Base-by-base conservation (phyloP, 2,113 vertebrate genomes). In the Oryzias celebensis region DNA sequence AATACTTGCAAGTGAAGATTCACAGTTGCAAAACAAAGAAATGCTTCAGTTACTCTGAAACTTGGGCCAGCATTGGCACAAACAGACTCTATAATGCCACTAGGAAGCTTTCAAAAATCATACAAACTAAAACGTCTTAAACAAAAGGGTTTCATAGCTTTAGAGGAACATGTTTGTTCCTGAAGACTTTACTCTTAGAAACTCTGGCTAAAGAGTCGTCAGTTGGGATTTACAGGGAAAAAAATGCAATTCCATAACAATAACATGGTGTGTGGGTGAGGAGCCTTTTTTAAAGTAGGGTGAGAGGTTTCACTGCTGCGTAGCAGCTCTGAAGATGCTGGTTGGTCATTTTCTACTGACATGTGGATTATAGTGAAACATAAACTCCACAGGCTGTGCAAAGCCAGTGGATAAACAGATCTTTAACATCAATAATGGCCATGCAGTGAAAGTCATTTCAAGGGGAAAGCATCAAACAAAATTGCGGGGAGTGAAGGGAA, bases 231-330 rank as follows among this genome's bases (percentile, higher is more conserved):
- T 7, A 46, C 42, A 52, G 52, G 28, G 23, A 18, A 68, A 44
- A 15, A 61, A 3, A 36, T 36, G 4, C 14, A 2, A 4, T 61
- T 23, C 18, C 31, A 47, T 55, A 55, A 44, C 18, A 43, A 47
- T 55, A 55, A 44, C 14, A 65, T 18, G 49, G 10, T 18, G 51
- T 58, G 65, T 71, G 62, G 51, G 76, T 53, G 62, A 28, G 51
- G 52, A 51, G 60, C 59, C 61, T 71, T 66, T 18, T 54, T 61
- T 54, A 47, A 68, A 67, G 65, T 66, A 55, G 28, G 15, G 51
- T 48, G 59, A 64, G 62, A 71, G 52, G 48, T 55, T 62, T 71
- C 52, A 12, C 45, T 58, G 44, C 54, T 45, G 59, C 47, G 49
- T 17, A 49, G 20, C n/a, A 52, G 54, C 48, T 45, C 70, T 24